These are phyloP conservation scores for Cottus gobio DNA, from an alignment of 2,113 vertebrate species.

Conservation along the genomic window DNA sequence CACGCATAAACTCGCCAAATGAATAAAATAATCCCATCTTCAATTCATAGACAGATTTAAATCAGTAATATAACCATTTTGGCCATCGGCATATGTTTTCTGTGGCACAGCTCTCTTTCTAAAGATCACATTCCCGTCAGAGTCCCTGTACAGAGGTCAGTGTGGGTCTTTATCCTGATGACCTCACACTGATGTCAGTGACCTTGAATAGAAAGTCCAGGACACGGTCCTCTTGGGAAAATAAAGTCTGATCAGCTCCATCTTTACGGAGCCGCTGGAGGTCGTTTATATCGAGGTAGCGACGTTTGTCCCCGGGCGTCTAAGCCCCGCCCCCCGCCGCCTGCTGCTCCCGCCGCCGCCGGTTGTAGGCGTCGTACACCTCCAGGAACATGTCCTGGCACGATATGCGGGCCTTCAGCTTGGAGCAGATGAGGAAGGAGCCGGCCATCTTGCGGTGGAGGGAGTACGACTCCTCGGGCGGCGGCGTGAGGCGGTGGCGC, in stretches of 20 bases:
- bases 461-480: constrained; percentile 91
- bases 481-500: constrained; percentile 88
- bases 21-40: not conserved
- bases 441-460: constrained; percentile 94
- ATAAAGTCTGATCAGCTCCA: not conserved
- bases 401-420: constrained; percentile 83
- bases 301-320: not conserved
- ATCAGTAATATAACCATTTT: constrained; percentile 4
- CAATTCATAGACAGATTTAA: not conserved
- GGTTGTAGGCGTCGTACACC: constrained; percentile 79
- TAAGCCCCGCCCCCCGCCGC: constrained; percentile 9
- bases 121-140: not conserved
- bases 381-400: constrained; percentile 89
- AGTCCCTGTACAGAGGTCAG: not conserved
- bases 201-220: not conserved
- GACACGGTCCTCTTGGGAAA: not conserved
- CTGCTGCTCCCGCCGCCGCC: constrained; percentile 40
- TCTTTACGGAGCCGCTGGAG: not conserved
- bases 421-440: constrained; percentile 93
- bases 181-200: constrained; percentile 7
- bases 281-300: not conserved
- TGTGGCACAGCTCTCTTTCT: not conserved
- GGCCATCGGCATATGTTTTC: not conserved
- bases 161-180: not conserved
- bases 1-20: not conserved